phyloP scores from a whole-genome alignment of 2,797 vertebrate species.

The Melanotaenia pygmaea region DNA sequence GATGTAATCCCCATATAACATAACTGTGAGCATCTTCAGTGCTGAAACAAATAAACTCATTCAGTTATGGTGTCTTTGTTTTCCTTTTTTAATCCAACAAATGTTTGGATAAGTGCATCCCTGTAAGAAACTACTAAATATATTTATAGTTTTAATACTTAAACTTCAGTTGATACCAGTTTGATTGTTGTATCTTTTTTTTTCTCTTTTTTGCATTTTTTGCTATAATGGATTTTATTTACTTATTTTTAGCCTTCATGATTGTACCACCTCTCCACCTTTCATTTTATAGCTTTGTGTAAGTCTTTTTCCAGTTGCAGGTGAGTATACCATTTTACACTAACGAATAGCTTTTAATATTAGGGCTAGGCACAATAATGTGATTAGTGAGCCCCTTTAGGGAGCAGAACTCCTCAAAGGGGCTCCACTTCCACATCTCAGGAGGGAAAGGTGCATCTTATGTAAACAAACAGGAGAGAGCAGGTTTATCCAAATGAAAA shows the following conservation, averaged over 20 bases:
- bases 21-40: slow-evolving; percentile 96
- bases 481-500: too few species aligned
- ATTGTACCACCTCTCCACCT: not conserved
- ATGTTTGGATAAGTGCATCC: slow-evolving; percentile 56
- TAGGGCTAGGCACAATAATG: too few species aligned
- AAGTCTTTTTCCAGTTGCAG: slow-evolving; percentile 23
- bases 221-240: not conserved
- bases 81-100: slow-evolving; percentile 49
- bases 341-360: not conserved
- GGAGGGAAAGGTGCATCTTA: too few species aligned
- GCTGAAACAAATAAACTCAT: slow-evolving; percentile 97
- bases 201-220: not conserved
- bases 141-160: not conserved
- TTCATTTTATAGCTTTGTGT: slow-evolving; percentile 21
- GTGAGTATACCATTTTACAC: slow-evolving; percentile 33
- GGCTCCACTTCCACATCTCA: too few species aligned
- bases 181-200: not conserved
- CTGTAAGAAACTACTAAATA: not conserved
- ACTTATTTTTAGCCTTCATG: not conserved
- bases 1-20: slow-evolving; percentile 92
- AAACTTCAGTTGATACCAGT: not conserved
- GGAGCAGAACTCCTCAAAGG: too few species aligned
- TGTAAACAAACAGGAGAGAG: too few species aligned
- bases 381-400: too few species aligned
- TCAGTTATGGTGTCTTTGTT: slow-evolving; percentile 82